These are phyloP conservation scores for Conger conger DNA, from an alignment of 2,113 vertebrate species.

Conservation along the genomic window DNA sequence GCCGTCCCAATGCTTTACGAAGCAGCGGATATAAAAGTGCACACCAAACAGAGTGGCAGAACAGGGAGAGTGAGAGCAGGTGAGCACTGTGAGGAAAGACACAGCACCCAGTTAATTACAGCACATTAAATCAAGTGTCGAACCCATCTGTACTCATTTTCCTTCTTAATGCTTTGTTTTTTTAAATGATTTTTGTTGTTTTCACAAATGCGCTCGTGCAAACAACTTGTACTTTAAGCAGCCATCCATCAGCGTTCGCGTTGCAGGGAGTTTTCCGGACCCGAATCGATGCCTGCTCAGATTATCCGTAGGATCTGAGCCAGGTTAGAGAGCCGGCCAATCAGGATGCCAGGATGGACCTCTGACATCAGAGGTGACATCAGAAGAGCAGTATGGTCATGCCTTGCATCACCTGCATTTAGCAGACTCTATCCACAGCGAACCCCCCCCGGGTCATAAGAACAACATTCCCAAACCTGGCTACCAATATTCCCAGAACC, in stretches of 20 bases:
- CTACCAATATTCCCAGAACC: too few species aligned
- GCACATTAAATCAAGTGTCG: too few species aligned
- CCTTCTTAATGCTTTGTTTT: neutral
- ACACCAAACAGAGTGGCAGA: neutral
- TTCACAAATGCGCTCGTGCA: neutral
- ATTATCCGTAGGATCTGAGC: neutral
- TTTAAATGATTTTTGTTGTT: neutral
- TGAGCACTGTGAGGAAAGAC: too few species aligned
- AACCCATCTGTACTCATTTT: too few species aligned
- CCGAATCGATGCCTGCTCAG: neutral
- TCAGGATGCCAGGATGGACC: neutral
- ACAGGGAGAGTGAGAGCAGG: neutral
- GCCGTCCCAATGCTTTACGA: too few species aligned
- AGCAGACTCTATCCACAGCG: too few species aligned
- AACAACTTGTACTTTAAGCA: neutral
- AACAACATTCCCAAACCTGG: too few species aligned
- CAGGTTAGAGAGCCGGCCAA: neutral
- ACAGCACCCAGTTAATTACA: too few species aligned
- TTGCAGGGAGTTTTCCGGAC: neutral
- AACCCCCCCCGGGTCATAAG: too few species aligned
- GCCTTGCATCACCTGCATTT: too few species aligned
- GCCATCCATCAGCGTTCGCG: neutral
- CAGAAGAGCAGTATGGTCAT: neutral
- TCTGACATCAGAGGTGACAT: neutral
- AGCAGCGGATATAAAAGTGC: neutral